These are phyloP conservation scores for Oceanites oceanicus DNA, from an alignment of 2,113 vertebrate species.

Conservation along the genomic window DNA sequence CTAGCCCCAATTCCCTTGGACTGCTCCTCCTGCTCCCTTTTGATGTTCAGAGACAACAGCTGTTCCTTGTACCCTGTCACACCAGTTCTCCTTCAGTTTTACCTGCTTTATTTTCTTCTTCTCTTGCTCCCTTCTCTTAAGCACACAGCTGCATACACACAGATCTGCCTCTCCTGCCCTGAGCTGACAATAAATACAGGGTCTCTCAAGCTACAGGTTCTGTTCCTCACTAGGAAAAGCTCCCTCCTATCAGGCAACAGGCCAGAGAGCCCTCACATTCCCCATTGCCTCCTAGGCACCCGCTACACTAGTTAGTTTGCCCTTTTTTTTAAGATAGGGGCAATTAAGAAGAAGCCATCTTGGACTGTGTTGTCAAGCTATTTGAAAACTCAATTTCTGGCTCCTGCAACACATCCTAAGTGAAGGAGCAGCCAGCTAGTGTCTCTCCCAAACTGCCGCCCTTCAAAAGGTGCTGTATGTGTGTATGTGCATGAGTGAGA, in stretches of 20 bases:
- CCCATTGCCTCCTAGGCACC: not conserved
- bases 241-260: accelerated
- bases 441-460: not conserved
- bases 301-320: not conserved
- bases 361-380: not conserved
- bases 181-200: not conserved
- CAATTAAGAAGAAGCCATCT: conserved; percentile 8
- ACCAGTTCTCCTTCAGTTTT: not conserved
- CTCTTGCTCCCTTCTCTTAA: not conserved
- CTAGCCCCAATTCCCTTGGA: conserved; percentile 2
- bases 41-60: conserved; percentile 35
- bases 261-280: not conserved
- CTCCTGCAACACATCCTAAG: not conserved
- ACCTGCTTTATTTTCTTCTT: conserved; percentile 5
- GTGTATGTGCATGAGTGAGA: conserved; percentile 48
- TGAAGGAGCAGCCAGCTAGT: not conserved
- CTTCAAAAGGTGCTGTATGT: conserved; percentile 49
- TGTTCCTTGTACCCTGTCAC: not conserved
- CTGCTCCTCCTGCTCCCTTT: not conserved
- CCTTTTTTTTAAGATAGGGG: not conserved
- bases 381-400: conserved; percentile 48
- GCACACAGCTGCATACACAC: not conserved
- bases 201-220: not conserved
- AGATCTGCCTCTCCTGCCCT: not conserved
- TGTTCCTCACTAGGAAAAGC: not conserved